A percentile compares a stretch with the other conserved stretches of the same genome.
Evolutionary conservation across 2,888 invertebrate species (phyloP).

Genomic region (Coremacera marginata): DNA sequence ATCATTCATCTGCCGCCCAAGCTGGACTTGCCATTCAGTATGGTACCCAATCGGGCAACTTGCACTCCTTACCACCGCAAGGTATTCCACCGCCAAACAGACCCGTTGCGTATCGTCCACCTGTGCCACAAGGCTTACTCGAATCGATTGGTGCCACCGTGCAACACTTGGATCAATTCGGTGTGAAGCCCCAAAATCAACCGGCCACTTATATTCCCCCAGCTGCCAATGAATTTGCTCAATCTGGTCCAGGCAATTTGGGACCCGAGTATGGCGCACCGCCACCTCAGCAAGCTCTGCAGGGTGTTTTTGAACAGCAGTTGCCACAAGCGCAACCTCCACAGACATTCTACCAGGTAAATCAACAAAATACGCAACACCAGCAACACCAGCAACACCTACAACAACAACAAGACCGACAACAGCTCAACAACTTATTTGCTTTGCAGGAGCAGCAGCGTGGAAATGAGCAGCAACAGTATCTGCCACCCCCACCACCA

Average conservation of each 20-base stretch:
- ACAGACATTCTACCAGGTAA: conserved; percentile 51
- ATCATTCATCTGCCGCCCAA: conserved; percentile 36
- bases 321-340: conserved; percentile 57
- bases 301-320: conserved; percentile 59
- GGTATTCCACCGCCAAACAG: conserved; percentile 66
- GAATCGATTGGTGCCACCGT: conserved; percentile 76
- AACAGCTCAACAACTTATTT: neutral
- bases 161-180: conserved; percentile 74
- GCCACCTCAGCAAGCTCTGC: conserved; percentile 47
- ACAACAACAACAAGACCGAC: neutral
- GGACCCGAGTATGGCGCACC: conserved; percentile 54
- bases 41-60: conserved; percentile 60
- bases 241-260: conserved; percentile 49
- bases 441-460: conserved; percentile 38
- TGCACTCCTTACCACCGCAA: conserved; percentile 55
- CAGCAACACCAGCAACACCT: conserved; percentile 30
- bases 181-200: conserved; percentile 71
- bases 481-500: conserved; percentile 50
- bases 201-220: conserved; percentile 75
- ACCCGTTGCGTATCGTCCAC: conserved; percentile 81
- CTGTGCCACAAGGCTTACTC: conserved; percentile 79
- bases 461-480: conserved; percentile 42
- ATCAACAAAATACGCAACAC: conserved; percentile 24
- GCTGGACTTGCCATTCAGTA: conserved; percentile 61
- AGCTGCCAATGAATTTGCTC: conserved; percentile 71